Base-by-base conservation (phyloP, 2,888 invertebrate species). In the Meganola albula region DNA sequence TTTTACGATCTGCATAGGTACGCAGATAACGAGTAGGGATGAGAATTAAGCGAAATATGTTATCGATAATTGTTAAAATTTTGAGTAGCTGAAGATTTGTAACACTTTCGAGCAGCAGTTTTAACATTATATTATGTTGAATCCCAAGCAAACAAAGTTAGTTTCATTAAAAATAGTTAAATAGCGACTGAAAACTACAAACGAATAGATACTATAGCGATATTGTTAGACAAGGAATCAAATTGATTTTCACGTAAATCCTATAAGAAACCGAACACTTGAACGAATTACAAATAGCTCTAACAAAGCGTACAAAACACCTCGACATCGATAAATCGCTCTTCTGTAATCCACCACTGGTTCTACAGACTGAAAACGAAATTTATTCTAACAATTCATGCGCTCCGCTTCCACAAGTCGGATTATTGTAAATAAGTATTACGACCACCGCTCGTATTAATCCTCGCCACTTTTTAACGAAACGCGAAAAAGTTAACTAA, bases 371-470 rank as follows among this genome's bases (percentile, higher is more conserved):
- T 73, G 68, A 67, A 77, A 74, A 65, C 60, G 60, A 72, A 78
- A 80, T 77, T 70, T 75, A 79, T 77, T 75, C 69, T 57, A 73
- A 77, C 77, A 80, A 79, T 78, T 75, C 76, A 64, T 58, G 68
- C 68, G 53, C 61, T 40, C 36, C 31, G 58, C 61, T 54, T 70
- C 76, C 79, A 67, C 76, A 82, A 76, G 71, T 74, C 66, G 74
- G 82, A 80, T 83, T 80, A 83, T 83, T 82, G 80, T 85, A 83
- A 85, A 85, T 85, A 83, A 84, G 82, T 78, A 78, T 82, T 70
- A 74, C 69, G 60, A 58, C 58, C 72, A 63, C 69, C 75, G 68
- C 72, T 74, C 67, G 59, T 70, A 83, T 84, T 85, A 83, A 83
- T 80, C 74, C 76, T 48, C 61, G 59, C 46, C 52, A 58, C 68